A percentile compares a stretch with the other conserved stretches of the same genome.
These are phyloP conservation scores for Enteromius paludinosus DNA, from an alignment of 2,797 vertebrate genomes.

Conservation along the genomic window DNA sequence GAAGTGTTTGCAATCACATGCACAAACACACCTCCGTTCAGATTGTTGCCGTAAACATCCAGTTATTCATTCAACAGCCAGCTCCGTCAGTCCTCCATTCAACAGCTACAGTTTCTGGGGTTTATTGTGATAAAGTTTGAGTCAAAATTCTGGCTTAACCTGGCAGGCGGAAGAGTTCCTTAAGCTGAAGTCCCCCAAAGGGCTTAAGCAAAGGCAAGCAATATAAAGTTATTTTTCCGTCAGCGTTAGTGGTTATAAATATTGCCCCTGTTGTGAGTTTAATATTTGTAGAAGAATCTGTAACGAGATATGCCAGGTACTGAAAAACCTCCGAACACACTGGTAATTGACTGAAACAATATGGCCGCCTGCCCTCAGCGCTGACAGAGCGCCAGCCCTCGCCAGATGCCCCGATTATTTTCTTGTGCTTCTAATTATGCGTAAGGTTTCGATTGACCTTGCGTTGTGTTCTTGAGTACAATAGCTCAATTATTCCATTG, in stretches of 20 bases:
- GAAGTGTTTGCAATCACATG: conserved; percentile 56
- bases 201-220: not conserved
- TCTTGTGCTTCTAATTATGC: conserved; percentile 79
- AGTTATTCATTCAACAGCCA: not conserved
- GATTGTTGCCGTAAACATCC: not conserved
- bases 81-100: not conserved
- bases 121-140: not conserved
- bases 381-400: conserved; percentile 70
- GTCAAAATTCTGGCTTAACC: not conserved
- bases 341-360: conserved; percentile 80
- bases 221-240: not conserved
- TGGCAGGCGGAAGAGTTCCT: not conserved
- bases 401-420: conserved; percentile 79
- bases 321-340: conserved; percentile 75
- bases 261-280: not conserved
- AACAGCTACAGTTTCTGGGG: not conserved
- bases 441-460: conserved; percentile 73
- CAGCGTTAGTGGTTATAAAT: not conserved
- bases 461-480: conserved; percentile 69
- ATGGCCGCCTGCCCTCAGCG: conserved; percentile 68
- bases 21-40: not conserved
- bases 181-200: conserved; percentile 63
- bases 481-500: conserved; percentile 76
- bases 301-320: conserved; percentile 74
- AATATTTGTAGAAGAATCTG: conserved; percentile 24